These are phyloP conservation scores for Phoeniculus purpureus DNA, from an alignment of 2,797 vertebrate species.

Conservation along the genomic window DNA sequence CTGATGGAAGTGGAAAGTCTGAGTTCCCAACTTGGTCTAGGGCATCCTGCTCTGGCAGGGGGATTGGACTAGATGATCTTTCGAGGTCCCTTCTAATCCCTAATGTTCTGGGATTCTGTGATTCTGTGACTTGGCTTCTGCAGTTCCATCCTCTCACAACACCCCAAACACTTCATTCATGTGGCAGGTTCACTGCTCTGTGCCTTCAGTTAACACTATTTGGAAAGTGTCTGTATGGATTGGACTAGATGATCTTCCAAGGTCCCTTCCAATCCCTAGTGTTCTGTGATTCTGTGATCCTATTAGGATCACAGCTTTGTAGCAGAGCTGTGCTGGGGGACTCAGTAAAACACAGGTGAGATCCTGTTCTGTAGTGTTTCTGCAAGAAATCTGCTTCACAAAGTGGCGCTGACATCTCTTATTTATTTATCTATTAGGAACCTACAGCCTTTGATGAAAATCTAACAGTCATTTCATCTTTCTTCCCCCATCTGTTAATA, in stretches of 20 bases:
- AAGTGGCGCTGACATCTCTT: neutral
- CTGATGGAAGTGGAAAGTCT: neutral
- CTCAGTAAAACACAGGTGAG: neutral
- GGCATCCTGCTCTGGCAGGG: too few relatives aligned
- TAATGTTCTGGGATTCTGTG: too few relatives aligned
- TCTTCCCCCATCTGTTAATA: slow-evolving; percentile 31
- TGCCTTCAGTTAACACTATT: neutral
- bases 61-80: too few relatives aligned
- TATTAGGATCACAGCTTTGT: neutral
- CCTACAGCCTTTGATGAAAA: slow-evolving; percentile 10
- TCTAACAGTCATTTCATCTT: slow-evolving; percentile 51
- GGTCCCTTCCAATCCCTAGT: too few relatives aligned
- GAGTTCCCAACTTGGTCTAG: neutral
- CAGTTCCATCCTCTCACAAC: neutral
- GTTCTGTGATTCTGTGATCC: neutral
- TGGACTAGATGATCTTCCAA: too few relatives aligned
- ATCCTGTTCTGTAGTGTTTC: neutral
- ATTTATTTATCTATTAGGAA: neutral
- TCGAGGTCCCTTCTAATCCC: too few relatives aligned
- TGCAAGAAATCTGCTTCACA: neutral
- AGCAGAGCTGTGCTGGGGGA: neutral
- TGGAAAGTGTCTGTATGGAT: neutral
- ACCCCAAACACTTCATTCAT: too few relatives aligned
- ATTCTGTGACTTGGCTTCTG: neutral
- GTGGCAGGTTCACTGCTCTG: neutral